phyloP scores from a whole-genome alignment of 1,140 invertebrate species.

The Drosophila repletoides region DNA sequence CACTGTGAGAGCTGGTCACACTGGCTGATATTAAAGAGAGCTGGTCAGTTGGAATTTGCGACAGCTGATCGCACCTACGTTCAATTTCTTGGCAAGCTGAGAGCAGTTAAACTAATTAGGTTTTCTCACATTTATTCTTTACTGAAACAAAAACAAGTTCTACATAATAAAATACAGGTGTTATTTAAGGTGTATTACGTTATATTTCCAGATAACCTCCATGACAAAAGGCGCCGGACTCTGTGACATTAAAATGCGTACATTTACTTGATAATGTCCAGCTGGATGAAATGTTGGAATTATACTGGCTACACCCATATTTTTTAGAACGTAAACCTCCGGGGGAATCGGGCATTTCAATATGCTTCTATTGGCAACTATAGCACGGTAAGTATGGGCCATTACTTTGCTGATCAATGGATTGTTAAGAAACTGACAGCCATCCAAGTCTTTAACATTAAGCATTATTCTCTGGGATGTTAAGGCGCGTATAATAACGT shows the following conservation, averaged over 20 bases:
- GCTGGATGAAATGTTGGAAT: slow-evolving; percentile 36
- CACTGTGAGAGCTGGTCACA: too few species aligned
- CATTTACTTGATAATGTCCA: slow-evolving; percentile 35
- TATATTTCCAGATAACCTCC: slow-evolving; percentile 48
- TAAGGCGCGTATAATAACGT: slow-evolving; percentile 11
- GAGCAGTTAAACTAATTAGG: too few species aligned
- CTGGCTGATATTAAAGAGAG: too few species aligned
- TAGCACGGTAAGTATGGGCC: slow-evolving; percentile 2
- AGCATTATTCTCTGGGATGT: slow-evolving; percentile 43
- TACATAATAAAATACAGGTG: background rate
- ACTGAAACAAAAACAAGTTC: too few species aligned
- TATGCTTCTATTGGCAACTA: slow-evolving; percentile 36
- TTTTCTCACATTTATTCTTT: too few species aligned
- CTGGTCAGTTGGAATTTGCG: too few species aligned
- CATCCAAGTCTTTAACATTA: slow-evolving; percentile 34
- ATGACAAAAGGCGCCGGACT: slow-evolving; percentile 22
- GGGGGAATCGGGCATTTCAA: slow-evolving; percentile 46
- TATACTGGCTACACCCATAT: slow-evolving; percentile 9
- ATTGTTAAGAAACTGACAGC: slow-evolving; percentile 49
- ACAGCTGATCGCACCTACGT: too few species aligned
- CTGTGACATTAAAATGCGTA: slow-evolving; percentile 15
- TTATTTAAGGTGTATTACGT: slow-evolving; percentile 39
- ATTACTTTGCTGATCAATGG: slow-evolving; percentile 40
- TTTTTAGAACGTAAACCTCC: slow-evolving; percentile 34
- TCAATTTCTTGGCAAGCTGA: too few species aligned